Evolutionary conservation across 1,140 invertebrate genomes (phyloP).

Genomic region (Stenopsyche tienmushanensis): DNA sequence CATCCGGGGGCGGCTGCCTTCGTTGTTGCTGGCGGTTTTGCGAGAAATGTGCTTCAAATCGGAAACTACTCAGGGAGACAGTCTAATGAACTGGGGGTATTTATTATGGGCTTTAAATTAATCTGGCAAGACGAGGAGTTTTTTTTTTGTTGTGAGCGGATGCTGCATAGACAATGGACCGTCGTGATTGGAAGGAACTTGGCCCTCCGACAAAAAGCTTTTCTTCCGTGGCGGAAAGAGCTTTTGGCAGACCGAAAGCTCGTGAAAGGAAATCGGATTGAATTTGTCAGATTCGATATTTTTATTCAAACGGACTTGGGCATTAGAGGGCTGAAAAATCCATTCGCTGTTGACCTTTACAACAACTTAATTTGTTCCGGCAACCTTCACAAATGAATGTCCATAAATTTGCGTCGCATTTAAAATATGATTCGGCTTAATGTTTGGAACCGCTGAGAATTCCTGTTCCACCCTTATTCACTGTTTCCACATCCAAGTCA

Average conservation of each 20-base stretch:
- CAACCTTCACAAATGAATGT: too few species aligned
- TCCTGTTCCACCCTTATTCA: constrained; percentile 40
- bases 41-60: too few species aligned
- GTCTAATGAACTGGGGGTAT: too few species aligned
- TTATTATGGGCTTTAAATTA: constrained; percentile 14
- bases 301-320: constrained; percentile 23
- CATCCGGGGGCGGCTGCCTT: too few species aligned
- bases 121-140: constrained; percentile 12
- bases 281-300: constrained; percentile 24
- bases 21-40: too few species aligned
- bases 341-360: too few species aligned
- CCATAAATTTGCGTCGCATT: too few species aligned
- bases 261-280: constrained; percentile 17
- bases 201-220: constrained; percentile 20
- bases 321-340: constrained; percentile 19
- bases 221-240: constrained; percentile 1
- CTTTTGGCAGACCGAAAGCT: constrained; percentile 15
- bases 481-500: constrained; percentile 52
- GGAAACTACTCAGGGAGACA: too few species aligned
- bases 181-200: not conserved
- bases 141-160: constrained; percentile 13
- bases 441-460: too few species aligned
- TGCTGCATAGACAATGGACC: not conserved
- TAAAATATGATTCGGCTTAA: too few species aligned
- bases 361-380: too few species aligned